phyloP scores from a whole-genome alignment of 2,113 vertebrate genomes.

The Typhlomys cinereus region DNA sequence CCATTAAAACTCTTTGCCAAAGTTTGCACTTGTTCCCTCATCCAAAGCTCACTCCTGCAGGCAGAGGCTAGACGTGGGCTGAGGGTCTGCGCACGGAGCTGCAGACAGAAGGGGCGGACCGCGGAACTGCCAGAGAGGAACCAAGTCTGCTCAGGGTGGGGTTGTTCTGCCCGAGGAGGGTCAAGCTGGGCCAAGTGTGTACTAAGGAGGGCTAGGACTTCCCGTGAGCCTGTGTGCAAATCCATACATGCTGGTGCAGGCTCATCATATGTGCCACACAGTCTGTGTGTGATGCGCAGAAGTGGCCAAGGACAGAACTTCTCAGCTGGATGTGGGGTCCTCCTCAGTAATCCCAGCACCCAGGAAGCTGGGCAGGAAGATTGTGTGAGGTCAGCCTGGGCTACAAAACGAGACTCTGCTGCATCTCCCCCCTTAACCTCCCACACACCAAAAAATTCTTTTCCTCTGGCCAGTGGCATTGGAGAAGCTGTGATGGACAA shows the following conservation, averaged over 20 bases:
- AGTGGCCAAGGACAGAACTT: background rate
- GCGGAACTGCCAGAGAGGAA: background rate
- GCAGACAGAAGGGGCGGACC: background rate
- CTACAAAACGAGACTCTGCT: background rate
- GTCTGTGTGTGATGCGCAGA: background rate
- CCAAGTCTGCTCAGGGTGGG: too few species aligned
- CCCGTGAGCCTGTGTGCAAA: accelerated
- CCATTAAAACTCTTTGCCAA: slow-evolving; percentile 81
- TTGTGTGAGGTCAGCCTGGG: background rate
- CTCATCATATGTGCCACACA: background rate
- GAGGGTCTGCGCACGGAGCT: background rate
- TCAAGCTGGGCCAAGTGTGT: background rate
- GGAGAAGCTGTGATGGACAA: accelerated
- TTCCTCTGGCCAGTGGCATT: background rate
- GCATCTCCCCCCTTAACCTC: too few species aligned
- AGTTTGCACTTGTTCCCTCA: slow-evolving; percentile 61
- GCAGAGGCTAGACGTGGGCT: background rate
- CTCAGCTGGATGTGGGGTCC: background rate
- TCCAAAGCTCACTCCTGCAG: background rate
- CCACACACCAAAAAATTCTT: background rate
- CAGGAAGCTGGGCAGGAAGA: background rate
- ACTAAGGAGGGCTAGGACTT: background rate
- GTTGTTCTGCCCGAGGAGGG: background rate
- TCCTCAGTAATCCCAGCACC: background rate
- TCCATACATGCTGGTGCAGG: accelerated